Base-by-base conservation (phyloP, 2,113 vertebrate species). In the Halichoerus grypus region DNA sequence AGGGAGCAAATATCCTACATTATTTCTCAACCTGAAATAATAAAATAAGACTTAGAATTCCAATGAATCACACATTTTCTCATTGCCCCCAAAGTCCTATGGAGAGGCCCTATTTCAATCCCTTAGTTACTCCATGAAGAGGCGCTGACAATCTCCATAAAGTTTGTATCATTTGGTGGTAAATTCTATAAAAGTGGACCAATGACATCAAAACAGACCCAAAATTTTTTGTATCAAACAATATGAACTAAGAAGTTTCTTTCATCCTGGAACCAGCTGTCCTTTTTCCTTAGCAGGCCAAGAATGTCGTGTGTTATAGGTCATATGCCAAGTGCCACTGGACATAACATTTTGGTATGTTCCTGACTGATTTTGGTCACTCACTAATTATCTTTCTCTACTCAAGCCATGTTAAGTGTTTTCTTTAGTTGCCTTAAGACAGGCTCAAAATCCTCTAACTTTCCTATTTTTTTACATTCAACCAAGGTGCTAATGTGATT, bases 31-130 rank as follows among this genome's bases (percentile, higher is more conserved):
- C 12, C 39, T 65, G 28, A 91, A 96, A 69, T 18, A 95, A 82
- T 59, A 96, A 94, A 96, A 49, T 53, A 59, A 72, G 72, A 84
- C 46, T 90, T 39, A 46, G 22, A 91, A 91, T 94, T 93, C 31
- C 36, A 91, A 94, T 91, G 24, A 95, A 89, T 33, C 51, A 57
- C 8, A 24, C 28, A 74, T 69, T 42, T 81, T 91, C 51, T 94
- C 57, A 71, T 76, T 91, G n/a, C 65, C 13, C 19, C 19, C 53
- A 55, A 83, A 92, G 33, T 59, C 22, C 11, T n/a, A 14, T 53
- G 5, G 63, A 53, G 2, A 36, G 16, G 4, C 5, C 46, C 33
- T 67, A 36, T 5, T 31, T 24, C 21, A 49, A 2, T 36, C 55
- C 36, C 21, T 88, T 18, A 55, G 14, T 22, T 91, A 26, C 67